Base-by-base conservation (phyloP, 2,113 vertebrate species). In the Sarotherodon lohbergeri region DNA sequence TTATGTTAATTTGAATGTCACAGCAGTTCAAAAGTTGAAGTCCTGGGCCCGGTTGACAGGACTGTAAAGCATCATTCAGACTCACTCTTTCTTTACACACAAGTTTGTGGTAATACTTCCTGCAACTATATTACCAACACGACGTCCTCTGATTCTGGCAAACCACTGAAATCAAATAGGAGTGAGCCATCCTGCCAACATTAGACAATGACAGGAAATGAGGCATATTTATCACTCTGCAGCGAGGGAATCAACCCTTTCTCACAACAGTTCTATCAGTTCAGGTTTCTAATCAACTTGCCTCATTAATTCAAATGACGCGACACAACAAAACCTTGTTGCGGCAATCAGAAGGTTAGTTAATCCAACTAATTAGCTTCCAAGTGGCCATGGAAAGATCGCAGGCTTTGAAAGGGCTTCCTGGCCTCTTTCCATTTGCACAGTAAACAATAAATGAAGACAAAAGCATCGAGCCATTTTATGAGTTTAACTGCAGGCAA, bases 281-380 rank as follows among this genome's bases (percentile, higher is more conserved):
- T 88, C 76, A 39, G 57, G 52, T 85, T 88, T 71, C 84, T 84
- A 83, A 86, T 90, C 88, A 86, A 87, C 80, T 59, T 80, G 80
- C 88, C 85, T 93, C 82, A 81, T 93, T 90, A 91, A 95, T 89
- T 93, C 80, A 90, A 91, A 91, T 73, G 81, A 85, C 59, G 34
- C 3, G 52, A 82, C 88, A 71, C 91, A 83, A 78, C 81, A 88
- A 82, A 91, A 86, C 80, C 87, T 88, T 79, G 86, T 88, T 86
- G 91, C 89, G 84, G 80, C 76, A 91, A 92, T 93, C 84, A 84
- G 89, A 88, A 57, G 88, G 91, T 94, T 90, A 85, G 93, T 91
- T 92, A 90, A 92, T 93, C 78, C 57, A 22, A 89, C 87, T 90
- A 94, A 95, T 94, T 90, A 89, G 90, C 80, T 82, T 88, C 86